These are phyloP conservation scores for Norana najaformis DNA, from an alignment of 2,888 invertebrate species.

Conservation along the genomic window DNA sequence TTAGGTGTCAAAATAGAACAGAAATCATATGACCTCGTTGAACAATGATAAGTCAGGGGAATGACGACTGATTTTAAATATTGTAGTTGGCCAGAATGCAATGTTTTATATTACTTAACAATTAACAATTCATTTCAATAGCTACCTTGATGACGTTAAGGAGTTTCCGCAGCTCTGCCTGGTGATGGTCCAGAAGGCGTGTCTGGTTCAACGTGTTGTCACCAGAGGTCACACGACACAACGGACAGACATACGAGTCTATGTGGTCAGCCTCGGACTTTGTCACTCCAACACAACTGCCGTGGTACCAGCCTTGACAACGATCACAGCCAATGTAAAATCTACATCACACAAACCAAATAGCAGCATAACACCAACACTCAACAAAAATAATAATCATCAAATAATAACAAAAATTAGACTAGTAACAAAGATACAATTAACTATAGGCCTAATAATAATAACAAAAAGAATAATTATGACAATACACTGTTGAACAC, in stretches of 20 bases:
- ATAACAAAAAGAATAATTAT: too few relatives aligned
- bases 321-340: conserved; percentile 99
- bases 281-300: conserved; percentile 82
- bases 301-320: conserved; percentile 99
- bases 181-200: conserved; percentile 30
- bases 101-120: too few relatives aligned
- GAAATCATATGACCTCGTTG: too few relatives aligned
- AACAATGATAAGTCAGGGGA: too few relatives aligned
- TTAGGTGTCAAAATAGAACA: too few relatives aligned
- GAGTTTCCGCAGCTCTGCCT: conserved; percentile 35
- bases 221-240: conserved; percentile 71
- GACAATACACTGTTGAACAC: too few relatives aligned
- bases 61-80: too few relatives aligned
- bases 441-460: too few relatives aligned
- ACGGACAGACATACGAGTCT: conserved; percentile 94
- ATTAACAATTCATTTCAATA: background rate
- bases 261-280: conserved; percentile 74
- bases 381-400: background rate
- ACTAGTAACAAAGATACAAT: too few relatives aligned
- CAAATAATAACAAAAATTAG: background rate
- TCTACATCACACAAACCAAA: conserved; percentile 40
- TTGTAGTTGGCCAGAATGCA: too few relatives aligned
- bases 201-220: background rate
- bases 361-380: background rate
- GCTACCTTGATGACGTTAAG: conserved; percentile 35